These are phyloP conservation scores for Cataglyphis livida DNA, from an alignment of 2,888 invertebrate species.

Conservation along the genomic window DNA sequence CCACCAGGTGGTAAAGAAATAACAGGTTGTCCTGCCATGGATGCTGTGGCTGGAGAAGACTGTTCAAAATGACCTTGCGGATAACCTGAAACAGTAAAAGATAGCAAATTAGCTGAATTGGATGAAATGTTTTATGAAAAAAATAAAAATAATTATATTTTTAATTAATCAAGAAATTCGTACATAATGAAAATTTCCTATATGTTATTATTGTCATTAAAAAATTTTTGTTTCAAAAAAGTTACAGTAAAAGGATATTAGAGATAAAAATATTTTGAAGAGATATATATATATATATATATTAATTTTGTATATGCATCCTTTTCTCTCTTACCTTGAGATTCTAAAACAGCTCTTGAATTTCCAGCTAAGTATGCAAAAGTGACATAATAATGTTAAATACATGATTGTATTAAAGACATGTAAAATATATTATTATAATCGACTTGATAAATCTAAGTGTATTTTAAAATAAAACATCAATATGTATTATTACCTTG, in stretches of 20 bases:
- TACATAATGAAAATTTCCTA: neutral
- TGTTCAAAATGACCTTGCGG: conserved; percentile 83
- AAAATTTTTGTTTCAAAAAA: neutral
- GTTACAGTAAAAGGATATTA: neutral
- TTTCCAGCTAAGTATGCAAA: conserved; percentile 83
- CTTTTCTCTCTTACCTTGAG: conserved; percentile 81
- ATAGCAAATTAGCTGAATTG: neutral
- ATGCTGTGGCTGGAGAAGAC: conserved; percentile 77
- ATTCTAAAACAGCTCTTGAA: conserved; percentile 84
- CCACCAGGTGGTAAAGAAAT: conserved; percentile 82
- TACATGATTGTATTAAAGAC: conserved; percentile 40
- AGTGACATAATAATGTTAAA: conserved; percentile 70
- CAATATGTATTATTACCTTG: conserved; percentile 78
- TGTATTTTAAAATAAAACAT: neutral
- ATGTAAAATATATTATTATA: conserved; percentile 16
- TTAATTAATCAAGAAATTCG: conserved; percentile 8
- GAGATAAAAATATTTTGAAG: neutral
- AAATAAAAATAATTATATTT: neutral
- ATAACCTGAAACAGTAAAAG: conserved; percentile 75
- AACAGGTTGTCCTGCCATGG: conserved; percentile 81
- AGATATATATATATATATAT: neutral
- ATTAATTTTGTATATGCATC: neutral
- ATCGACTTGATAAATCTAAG: neutral
- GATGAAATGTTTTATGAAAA: neutral
- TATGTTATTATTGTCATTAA: neutral